Conservation (phyloP, 2,113 vertebrate genomes). For the Epinephelus cyanopodus region DNA sequence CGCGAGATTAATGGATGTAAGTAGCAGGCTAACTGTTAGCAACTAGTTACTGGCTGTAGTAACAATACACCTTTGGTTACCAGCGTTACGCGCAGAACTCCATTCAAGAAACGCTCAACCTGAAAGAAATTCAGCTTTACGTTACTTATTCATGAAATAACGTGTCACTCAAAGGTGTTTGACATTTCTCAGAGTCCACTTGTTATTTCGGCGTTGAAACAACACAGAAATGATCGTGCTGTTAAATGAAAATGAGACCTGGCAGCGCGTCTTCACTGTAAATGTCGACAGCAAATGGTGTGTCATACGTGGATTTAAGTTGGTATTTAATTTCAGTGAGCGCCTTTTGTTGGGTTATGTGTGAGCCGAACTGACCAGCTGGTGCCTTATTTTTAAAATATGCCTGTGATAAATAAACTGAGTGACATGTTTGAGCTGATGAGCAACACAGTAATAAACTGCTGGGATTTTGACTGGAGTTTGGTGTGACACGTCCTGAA, state of each 20-base stretch:
- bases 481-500: background rate
- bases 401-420: background rate
- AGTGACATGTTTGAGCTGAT: too few relatives aligned
- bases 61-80: background rate
- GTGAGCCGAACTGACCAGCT: background rate
- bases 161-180: background rate
- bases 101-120: background rate
- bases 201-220: background rate
- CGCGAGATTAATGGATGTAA: background rate
- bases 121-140: background rate
- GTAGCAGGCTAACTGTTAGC: slow-evolving; percentile 52
- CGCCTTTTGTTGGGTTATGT: background rate
- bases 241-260: background rate
- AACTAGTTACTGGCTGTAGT: slow-evolving; percentile 32
- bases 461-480: background rate
- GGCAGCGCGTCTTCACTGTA: background rate
- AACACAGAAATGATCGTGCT: background rate
- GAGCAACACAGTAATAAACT: background rate
- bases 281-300: background rate
- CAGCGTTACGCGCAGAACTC: background rate
- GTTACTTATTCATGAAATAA: background rate
- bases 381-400: rapidly evolving
- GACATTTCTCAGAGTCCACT: background rate
- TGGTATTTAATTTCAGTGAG: background rate
- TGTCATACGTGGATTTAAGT: background rate